Evolutionary conservation across 2,113 vertebrate species (phyloP).

Genomic region (Nannospalax galili): DNA sequence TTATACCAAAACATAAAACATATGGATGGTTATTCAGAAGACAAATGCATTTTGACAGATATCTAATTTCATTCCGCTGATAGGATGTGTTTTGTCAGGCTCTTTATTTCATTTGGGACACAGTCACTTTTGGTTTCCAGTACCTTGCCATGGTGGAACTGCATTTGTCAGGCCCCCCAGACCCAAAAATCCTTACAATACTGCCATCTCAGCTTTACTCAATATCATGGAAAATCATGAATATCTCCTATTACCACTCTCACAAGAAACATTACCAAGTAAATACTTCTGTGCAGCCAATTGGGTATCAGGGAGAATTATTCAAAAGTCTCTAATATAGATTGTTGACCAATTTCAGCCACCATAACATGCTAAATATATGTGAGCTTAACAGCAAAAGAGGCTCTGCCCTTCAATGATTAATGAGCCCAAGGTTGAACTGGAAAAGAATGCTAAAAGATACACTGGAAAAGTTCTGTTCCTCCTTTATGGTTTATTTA

Average conservation of each 20-base stretch:
- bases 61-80: conserved; percentile 86
- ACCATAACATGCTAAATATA: conserved; percentile 12
- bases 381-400: background rate
- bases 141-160: conserved; percentile 61
- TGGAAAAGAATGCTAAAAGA: background rate
- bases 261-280: conserved; percentile 59
- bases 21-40: conserved; percentile 84
- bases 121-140: conserved; percentile 63
- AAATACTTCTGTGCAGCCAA: conserved; percentile 6
- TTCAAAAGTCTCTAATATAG: conserved; percentile 15
- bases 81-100: conserved; percentile 82
- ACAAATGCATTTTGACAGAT: conserved; percentile 87
- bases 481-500: background rate
- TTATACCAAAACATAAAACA: conserved; percentile 84
- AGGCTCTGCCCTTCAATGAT: background rate
- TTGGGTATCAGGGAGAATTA: background rate
- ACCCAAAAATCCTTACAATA: conserved; percentile 74
- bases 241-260: conserved; percentile 59
- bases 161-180: conserved; percentile 78
- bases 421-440: background rate
- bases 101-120: conserved; percentile 73
- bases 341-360: conserved; percentile 3
- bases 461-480: background rate
- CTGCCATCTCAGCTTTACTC: conserved; percentile 66
- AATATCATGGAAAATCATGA: conserved; percentile 52